Evolutionary conservation across 2,797 vertebrate genomes (phyloP), one percentile per base, ranked within the genome.

Genomic region (Falco peregrinus): DNA sequence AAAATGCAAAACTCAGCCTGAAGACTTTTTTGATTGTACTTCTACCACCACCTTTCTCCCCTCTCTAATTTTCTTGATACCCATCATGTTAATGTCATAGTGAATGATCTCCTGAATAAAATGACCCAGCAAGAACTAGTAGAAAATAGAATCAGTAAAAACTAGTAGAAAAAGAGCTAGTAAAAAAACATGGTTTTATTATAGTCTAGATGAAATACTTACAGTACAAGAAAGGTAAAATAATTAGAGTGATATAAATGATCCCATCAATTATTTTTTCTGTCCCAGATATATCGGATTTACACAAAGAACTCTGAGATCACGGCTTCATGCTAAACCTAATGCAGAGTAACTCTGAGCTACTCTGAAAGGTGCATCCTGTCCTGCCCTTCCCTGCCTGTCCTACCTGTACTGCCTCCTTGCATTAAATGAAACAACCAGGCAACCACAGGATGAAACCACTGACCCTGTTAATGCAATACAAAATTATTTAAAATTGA

Each of bases 31-130:
- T 54, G 8, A 70, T 33, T 54, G 8, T 48, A 61, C 20, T 75
- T 86, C 70, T 33, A 76, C 25, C 13, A 60, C 3, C 6, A 50
- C 5, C 2, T 50, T 37, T 15, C 28, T 5, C 3, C 1, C 0
- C 2, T 64, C 6, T 19, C n/a, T 39, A 45, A 48, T 75, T 83
- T 64, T 69, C 69, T 41, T 29, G 5, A 91, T 45, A 95, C 8
- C 4, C 14, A 28, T 61, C 60, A 77, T 3, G 6, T 65, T 87
- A 65, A 35, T 13, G 25, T 57, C 63, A 88, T 64, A 61, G 10
- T n/a, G 45, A 74, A 87, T n/a, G 8, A 63, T 67, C 54, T 70
- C 70, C 16, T 63, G n/a, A 37, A 85, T 60, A 75, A 85, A 93
- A 83, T 53, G 45, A 48, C 5, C 5, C 21, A 57, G 10, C 13